These are phyloP conservation scores for Agrotis exclamationis DNA, from an alignment of 2,888 invertebrate genomes.

Conservation along the genomic window DNA sequence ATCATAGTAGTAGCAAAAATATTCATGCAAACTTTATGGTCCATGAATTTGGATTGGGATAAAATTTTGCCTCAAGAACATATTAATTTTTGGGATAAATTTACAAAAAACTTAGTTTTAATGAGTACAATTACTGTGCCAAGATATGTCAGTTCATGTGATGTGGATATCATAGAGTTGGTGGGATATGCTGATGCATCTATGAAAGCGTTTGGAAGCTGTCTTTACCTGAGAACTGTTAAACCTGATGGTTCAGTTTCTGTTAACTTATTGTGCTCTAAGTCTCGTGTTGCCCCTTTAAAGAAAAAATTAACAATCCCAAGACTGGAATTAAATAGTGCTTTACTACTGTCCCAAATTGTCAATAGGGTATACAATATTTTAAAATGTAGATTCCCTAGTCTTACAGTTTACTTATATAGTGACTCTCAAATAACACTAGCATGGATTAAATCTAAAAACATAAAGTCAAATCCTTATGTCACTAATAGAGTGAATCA, in stretches of 20 bases:
- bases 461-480: not conserved
- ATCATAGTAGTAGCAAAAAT: not conserved
- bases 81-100: conserved; percentile 1
- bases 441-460: conserved; percentile 1
- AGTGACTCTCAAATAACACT: not conserved
- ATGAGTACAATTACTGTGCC: conserved; percentile 1
- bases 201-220: conserved; percentile 9
- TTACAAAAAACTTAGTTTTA: not conserved
- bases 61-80: not conserved
- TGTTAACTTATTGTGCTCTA: conserved; percentile 1
- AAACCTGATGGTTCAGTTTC: not conserved
- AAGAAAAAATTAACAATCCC: not conserved
- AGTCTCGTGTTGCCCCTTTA: conserved; percentile 3
- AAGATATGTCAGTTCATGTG: conserved; percentile 1
- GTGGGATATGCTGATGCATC: conserved; percentile 5
- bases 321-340: conserved; percentile 1
- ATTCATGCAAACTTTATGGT: not conserved
- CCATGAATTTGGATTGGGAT: not conserved
- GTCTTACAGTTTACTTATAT: not conserved
- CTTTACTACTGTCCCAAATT: not conserved
- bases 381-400: not conserved
- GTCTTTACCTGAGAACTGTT: not conserved
- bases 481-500: not conserved
- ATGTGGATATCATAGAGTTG: not conserved
- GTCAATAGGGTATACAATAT: not conserved